phyloP scores from a whole-genome alignment of 2,113 vertebrate species.

The Cettia cetti region DNA sequence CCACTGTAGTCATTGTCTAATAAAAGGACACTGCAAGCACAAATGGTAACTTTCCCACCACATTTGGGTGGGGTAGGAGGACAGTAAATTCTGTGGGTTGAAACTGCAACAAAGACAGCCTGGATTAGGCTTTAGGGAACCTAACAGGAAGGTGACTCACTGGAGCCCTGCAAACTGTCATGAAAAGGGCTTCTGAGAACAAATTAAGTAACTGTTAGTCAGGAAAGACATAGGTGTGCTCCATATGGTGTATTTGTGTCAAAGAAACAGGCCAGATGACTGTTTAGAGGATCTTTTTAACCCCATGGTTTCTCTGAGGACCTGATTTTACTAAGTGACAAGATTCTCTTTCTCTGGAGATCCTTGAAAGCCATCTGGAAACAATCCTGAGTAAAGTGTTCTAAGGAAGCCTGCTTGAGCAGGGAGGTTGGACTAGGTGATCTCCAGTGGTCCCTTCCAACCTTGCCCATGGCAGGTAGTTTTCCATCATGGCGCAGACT shows the following conservation, averaged over 20 bases:
- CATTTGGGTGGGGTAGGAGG: not conserved
- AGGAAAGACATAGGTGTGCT: not conserved
- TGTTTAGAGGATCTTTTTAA: not conserved
- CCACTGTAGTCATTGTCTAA: not conserved
- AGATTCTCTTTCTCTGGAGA: not conserved
- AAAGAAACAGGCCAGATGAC: not conserved
- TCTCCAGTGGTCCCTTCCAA: not conserved
- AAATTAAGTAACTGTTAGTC: not conserved
- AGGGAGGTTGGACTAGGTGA: not conserved
- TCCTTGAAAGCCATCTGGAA: not conserved
- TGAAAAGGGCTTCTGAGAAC: not conserved
- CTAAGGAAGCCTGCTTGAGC: not conserved
- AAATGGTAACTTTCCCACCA: not conserved
- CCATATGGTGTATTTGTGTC: not conserved
- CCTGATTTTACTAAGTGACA: not conserved
- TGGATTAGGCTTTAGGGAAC: not conserved
- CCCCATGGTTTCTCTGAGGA: not conserved
- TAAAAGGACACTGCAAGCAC: not conserved
- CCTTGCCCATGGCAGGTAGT: not conserved
- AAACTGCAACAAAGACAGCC: not conserved
- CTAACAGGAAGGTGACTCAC: not conserved
- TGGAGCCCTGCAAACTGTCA: not conserved
- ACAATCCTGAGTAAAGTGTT: not conserved
- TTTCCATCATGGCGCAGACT: not conserved
- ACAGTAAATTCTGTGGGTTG: not conserved